A percentile compares a stretch with the other conserved stretches of the same genome.
Conservation (phyloP, 92 coral and sea anemone species). For the Bergia sp. region DNA sequence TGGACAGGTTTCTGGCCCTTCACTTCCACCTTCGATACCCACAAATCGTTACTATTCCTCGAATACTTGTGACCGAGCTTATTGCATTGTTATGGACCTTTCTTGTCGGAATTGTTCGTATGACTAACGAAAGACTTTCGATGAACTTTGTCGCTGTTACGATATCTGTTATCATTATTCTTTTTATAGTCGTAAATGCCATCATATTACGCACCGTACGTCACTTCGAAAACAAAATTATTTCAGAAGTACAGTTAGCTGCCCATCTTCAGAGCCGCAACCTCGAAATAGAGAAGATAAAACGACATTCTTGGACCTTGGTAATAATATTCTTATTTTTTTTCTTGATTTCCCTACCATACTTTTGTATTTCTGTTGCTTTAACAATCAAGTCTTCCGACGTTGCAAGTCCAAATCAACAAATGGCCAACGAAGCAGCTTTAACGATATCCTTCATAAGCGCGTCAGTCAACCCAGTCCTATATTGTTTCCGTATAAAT, state of each 20-base stretch:
- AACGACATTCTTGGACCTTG: not conserved
- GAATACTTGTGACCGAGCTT: not conserved
- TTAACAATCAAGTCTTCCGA: not conserved
- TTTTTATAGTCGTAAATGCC: not conserved
- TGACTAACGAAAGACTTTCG: not conserved
- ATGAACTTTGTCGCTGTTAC: not conserved
- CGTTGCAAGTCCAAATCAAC: not conserved
- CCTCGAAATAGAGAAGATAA: not conserved
- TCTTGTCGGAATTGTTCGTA: not conserved
- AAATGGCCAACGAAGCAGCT: not conserved
- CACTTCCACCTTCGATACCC: constrained; percentile 13
- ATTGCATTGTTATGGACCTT: not conserved
- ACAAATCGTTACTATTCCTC: constrained; percentile 2
- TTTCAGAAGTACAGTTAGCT: not conserved
- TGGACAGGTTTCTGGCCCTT: not conserved
- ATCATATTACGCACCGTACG: not conserved
- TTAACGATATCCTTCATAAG: not conserved
- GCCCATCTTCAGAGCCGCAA: not conserved
- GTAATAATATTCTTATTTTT: not conserved
- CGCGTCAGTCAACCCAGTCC: not conserved
- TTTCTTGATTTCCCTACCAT: not conserved
- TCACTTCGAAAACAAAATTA: not conserved
- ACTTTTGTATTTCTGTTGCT: not conserved
- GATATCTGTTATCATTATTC: not conserved
- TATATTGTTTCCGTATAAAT: not conserved